phyloP scores from a whole-genome alignment of 2,113 vertebrate species.

The Podarcis muralis region DNA sequence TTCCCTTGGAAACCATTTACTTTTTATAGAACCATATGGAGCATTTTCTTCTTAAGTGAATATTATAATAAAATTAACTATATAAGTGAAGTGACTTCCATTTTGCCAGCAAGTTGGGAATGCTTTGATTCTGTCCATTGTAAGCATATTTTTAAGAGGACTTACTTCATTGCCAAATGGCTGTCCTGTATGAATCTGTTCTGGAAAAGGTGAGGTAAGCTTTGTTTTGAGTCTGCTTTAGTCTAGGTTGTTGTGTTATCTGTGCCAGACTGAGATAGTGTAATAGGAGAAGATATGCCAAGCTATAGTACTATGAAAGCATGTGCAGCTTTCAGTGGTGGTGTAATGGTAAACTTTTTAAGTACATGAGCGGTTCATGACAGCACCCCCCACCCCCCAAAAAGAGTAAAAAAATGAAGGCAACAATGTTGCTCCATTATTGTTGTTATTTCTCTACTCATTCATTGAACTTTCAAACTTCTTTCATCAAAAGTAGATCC shows the following conservation, averaged over 20 bases:
- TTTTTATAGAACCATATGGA: neutral
- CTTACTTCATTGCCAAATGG: neutral
- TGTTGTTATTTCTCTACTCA: too few relatives aligned
- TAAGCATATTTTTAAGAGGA: neutral
- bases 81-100: neutral
- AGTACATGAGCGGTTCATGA: too few relatives aligned
- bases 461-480: too few relatives aligned
- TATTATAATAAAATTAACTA: slow-evolving; percentile 23
- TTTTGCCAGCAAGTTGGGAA: neutral
- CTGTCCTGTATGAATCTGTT: neutral
- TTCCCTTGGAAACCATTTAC: neutral
- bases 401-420: too few relatives aligned
- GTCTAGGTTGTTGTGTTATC: neutral
- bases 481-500: too few relatives aligned
- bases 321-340: neutral
- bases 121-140: neutral
- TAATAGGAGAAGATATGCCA: neutral
- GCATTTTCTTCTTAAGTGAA: neutral
- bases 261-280: neutral
- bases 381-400: too few relatives aligned
- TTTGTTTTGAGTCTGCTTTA: neutral
- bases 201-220: neutral
- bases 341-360: neutral
- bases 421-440: too few relatives aligned
- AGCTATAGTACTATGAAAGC: neutral